These are phyloP conservation scores for Lepidurus packardi DNA, from an alignment of 1,140 invertebrate species.

Conservation along the genomic window DNA sequence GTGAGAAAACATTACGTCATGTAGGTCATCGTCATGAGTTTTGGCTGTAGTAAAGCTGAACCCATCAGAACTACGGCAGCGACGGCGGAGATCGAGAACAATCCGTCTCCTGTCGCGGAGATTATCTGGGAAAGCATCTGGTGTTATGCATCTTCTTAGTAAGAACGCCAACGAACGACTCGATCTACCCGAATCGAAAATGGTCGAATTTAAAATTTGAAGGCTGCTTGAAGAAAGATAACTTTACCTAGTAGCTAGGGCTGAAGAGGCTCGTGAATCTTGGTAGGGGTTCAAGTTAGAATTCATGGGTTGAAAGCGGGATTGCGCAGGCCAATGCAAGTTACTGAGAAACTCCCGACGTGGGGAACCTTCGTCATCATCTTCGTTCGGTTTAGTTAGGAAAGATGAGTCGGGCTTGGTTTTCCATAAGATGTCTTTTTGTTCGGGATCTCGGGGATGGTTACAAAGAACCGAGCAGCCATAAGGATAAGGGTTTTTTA, in stretches of 20 bases:
- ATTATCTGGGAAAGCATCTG: not conserved
- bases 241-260: not conserved
- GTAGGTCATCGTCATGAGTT: not conserved
- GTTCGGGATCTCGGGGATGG: conserved; percentile 66
- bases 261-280: not conserved
- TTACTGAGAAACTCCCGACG: not conserved
- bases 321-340: not conserved
- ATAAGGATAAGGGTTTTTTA: conserved; percentile 70
- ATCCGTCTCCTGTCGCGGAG: not conserved
- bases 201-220: not conserved
- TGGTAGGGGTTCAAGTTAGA: not conserved
- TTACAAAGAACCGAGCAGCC: conserved; percentile 74
- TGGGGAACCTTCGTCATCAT: not conserved
- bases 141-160: not conserved
- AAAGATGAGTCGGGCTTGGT: not conserved
- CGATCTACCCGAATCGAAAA: not conserved
- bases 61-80: conserved; percentile 27
- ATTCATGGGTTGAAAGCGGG: not conserved
- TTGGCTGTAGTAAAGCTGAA: conserved; percentile 23
- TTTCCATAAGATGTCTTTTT: conserved; percentile 52
- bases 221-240: not conserved
- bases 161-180: not conserved
- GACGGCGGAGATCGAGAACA: conserved; percentile 27
- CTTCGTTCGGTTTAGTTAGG: not conserved
- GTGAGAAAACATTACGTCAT: conserved; percentile 5